These are phyloP conservation scores for Forbesichthys agassizii DNA, from an alignment of 2,113 vertebrate species.

Conservation along the genomic window DNA sequence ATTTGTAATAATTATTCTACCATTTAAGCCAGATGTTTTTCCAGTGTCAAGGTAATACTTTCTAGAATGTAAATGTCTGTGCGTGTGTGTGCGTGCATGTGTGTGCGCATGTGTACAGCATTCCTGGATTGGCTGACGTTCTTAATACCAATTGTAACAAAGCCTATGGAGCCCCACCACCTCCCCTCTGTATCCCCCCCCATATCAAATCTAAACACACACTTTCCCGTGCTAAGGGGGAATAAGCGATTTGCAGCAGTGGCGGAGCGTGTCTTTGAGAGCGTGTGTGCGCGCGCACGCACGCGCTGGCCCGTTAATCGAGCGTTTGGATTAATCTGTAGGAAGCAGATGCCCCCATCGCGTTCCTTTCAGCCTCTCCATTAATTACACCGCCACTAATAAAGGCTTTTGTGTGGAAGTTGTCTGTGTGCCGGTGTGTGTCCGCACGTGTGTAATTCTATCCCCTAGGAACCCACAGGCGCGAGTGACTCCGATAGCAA, in stretches of 20 bases:
- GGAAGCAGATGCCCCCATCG: slow-evolving; percentile 65
- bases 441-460: slow-evolving; percentile 20
- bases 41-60: too few species aligned
- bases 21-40: too few species aligned
- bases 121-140: slow-evolving; percentile 25
- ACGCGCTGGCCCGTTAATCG: slow-evolving; percentile 49
- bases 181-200: slow-evolving; percentile 27
- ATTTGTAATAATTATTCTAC: too few species aligned
- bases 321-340: slow-evolving; percentile 69
- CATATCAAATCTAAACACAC: slow-evolving; percentile 54
- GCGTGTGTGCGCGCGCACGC: slow-evolving; percentile 6
- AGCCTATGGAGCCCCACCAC: slow-evolving; percentile 9
- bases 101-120: not conserved
- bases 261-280: slow-evolving; percentile 1
- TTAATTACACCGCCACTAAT: slow-evolving; percentile 79
- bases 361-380: slow-evolving; percentile 65
- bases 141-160: slow-evolving; percentile 45
- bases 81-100: not conserved
- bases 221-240: slow-evolving; percentile 26
- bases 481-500: slow-evolving; percentile 17
- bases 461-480: too few species aligned
- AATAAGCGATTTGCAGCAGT: slow-evolving; percentile 18
- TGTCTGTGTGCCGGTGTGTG: slow-evolving; percentile 24
- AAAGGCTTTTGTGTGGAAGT: slow-evolving; percentile 61
- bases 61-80: not conserved